A percentile compares a stretch with the other conserved stretches of the same genome.
phyloP scores from a whole-genome alignment of 2,113 vertebrate genomes.

The Sialia sialis region DNA sequence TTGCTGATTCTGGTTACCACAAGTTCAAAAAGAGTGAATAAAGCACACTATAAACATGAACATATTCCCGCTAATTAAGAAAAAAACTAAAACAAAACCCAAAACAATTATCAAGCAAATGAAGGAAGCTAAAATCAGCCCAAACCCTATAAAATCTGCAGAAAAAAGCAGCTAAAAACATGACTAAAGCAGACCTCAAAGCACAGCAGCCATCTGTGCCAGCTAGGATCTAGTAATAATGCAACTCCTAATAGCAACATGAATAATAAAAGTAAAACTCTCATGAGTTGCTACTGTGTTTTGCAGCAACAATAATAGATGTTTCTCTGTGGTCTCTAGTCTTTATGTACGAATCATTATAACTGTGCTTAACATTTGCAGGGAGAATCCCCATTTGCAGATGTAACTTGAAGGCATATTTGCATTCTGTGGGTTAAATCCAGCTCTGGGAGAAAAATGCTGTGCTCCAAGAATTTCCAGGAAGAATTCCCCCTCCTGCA shows the following conservation, averaged over 20 bases:
- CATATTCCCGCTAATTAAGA: conserved; percentile 66
- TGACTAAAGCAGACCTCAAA: conserved; percentile 64
- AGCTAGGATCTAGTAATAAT: conserved; percentile 64
- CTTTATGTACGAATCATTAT: conserved; percentile 58
- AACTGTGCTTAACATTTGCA: conserved; percentile 49
- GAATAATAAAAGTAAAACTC: conserved; percentile 69
- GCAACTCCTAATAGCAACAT: conserved; percentile 57
- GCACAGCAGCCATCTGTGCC: conserved; percentile 61
- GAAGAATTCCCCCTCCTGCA: background rate
- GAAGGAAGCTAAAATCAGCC: conserved; percentile 58
- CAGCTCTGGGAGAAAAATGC: background rate
- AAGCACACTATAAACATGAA: conserved; percentile 37
- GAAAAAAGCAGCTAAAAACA: conserved; percentile 43
- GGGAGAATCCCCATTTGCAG: background rate
- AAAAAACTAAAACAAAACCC: conserved; percentile 52
- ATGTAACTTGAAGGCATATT: background rate
- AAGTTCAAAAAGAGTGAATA: conserved; percentile 41
- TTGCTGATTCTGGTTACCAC: conserved; percentile 15
- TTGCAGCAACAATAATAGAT: conserved; percentile 43
- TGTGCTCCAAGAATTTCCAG: background rate
- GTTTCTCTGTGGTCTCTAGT: conserved; percentile 59
- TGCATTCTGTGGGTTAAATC: background rate
- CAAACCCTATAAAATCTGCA: conserved; percentile 59
- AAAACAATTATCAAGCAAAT: conserved; percentile 69
- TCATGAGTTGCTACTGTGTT: conserved; percentile 34